phyloP scores from a whole-genome alignment of 2,888 invertebrate genomes.

The Caenorhabditis sp. region DNA sequence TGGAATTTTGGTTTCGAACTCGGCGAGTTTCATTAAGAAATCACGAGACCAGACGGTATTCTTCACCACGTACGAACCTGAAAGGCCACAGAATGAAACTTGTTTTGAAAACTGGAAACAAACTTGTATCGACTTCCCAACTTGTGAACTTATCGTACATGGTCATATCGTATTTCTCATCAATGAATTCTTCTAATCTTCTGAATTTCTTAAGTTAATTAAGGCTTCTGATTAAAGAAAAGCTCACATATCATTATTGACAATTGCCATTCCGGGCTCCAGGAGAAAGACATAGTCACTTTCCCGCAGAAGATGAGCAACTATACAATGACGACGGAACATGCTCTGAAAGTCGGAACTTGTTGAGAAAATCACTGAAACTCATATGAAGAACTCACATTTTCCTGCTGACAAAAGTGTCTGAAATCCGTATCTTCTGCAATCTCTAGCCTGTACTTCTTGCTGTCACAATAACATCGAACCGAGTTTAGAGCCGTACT shows the following conservation, averaged over 20 bases:
- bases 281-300: slow-evolving; percentile 70
- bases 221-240: background rate
- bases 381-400: slow-evolving; percentile 17
- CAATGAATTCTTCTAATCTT: slow-evolving; percentile 68
- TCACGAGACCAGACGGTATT: slow-evolving; percentile 54
- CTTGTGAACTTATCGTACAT: slow-evolving; percentile 71
- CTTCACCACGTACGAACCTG: slow-evolving; percentile 72
- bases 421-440: slow-evolving; percentile 24
- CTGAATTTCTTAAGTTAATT: slow-evolving; percentile 21
- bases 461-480: slow-evolving; percentile 36
- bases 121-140: slow-evolving; percentile 64
- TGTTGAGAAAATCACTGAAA: background rate
- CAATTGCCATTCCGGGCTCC: slow-evolving; percentile 71
- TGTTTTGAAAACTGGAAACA: background rate
- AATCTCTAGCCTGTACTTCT: slow-evolving; percentile 41
- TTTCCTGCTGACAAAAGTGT: slow-evolving; percentile 47
- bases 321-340: slow-evolving; percentile 80
- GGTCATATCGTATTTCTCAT: slow-evolving; percentile 61
- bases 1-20: slow-evolving; percentile 64
- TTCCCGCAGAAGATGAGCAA: slow-evolving; percentile 52
- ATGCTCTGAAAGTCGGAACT: slow-evolving; percentile 69
- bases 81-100: background rate
- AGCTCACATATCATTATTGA: slow-evolving; percentile 62
- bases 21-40: slow-evolving; percentile 62
- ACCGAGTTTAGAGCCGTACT: slow-evolving; percentile 37